Evolutionary conservation across 2,888 invertebrate genomes (phyloP), one percentile per base, ranked within the genome.

Genomic region (Papilio demoleus): DNA sequence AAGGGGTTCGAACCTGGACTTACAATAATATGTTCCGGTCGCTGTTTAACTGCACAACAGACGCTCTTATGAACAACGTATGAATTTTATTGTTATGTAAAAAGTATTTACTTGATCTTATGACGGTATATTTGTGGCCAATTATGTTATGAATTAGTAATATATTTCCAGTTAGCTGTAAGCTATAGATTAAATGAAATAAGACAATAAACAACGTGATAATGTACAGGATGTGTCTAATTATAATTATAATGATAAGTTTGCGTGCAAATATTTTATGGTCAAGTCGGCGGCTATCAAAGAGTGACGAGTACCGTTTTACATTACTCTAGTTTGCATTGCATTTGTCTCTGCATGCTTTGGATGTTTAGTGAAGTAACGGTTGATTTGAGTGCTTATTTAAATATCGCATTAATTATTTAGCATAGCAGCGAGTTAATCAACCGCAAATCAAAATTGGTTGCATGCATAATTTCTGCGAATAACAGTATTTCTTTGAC

Each of bases 261-360:
- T 27, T 14, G 38, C 42, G 58, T 45, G 66, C 66, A 45, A 59
- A 66, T 66, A 66, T 66, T 47, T 66, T 58, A 31, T 31, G 4
- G 6, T 31, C 6, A 36, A 34, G 47, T 60, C 66, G 66, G 65
- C 24, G 47, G 12, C 45, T 60, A 47, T 60, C 66, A 45, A 64
- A 64, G 42, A 17, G 17, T 27, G n/a, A 31, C 59, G 17, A 12
- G 59, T 47, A 36, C 40, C 56, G 65, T 12, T 56, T 17, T 6
- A 1, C 12, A n/a, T 63, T n/a, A 19, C 50, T 34, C 19, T 50
- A 24, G 11, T 50, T 36, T 1, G 5, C 38, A 11, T 4, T 34
- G n/a, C 24, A 36, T 63, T 50, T 38, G 36, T 63, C 38, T 47
- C 22, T n/a, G 27, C 8, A 2, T 19, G 34, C 22, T 8, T 8